Evolutionary conservation across 2,113 vertebrate genomes (phyloP).

Genomic region (Cyrtonyx montezumae): DNA sequence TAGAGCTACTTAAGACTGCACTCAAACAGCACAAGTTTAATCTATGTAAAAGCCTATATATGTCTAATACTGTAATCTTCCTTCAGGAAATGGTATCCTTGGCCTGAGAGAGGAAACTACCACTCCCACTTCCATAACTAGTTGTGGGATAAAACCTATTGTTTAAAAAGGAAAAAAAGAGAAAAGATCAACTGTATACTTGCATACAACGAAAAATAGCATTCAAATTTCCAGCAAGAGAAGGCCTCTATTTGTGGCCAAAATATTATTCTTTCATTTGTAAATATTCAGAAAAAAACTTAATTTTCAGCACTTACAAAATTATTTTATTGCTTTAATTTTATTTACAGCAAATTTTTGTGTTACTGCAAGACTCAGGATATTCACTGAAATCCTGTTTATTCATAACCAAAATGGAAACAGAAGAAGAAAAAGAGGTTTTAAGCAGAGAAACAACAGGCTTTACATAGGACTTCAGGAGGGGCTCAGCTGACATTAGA

Average conservation of each 20-base stretch:
- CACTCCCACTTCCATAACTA: slow-evolving; percentile 21
- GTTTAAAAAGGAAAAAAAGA: background rate
- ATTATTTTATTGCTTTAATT: background rate
- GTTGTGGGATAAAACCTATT: slow-evolving; percentile 1
- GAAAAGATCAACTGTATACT: background rate
- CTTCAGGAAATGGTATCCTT: background rate
- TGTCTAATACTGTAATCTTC: background rate
- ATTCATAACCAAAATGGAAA: background rate
- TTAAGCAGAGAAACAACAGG: background rate
- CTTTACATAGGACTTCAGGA: accelerated
- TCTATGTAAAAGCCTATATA: background rate
- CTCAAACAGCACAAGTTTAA: background rate
- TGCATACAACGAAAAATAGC: background rate
- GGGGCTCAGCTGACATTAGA: background rate
- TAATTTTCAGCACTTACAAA: background rate
- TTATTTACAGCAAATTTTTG: background rate
- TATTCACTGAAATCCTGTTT: background rate
- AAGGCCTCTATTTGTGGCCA: background rate
- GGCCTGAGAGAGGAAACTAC: slow-evolving; percentile 21
- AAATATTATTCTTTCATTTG: background rate
- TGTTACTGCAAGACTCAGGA: background rate
- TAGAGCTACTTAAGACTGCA: background rate
- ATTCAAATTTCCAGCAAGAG: background rate
- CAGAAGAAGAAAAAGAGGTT: background rate
- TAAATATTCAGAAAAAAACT: background rate